phyloP scores from a whole-genome alignment of 2,797 vertebrate genomes.

The Cirrhinus mrigala region DNA sequence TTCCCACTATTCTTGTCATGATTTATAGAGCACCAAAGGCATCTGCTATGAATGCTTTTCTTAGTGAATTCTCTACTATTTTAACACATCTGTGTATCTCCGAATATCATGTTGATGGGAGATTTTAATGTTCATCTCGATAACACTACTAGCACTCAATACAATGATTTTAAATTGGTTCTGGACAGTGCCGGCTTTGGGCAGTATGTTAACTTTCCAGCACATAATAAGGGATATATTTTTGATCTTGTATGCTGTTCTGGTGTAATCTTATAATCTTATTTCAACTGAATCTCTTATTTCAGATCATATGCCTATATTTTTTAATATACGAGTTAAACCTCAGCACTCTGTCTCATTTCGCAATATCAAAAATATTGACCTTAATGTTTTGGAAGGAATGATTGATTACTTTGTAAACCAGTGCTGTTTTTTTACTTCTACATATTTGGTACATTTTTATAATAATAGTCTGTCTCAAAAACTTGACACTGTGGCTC shows the following conservation, averaged over 20 bases:
- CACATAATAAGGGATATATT: background rate
- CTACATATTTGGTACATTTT: background rate
- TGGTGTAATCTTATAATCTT: background rate
- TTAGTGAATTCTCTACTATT: no score
- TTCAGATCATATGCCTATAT: background rate
- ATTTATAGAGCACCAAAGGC: no score
- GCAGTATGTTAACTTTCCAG: background rate
- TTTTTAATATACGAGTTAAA: background rate
- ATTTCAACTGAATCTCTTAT: background rate
- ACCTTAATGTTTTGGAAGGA: background rate
- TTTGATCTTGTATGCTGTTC: background rate
- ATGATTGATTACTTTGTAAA: background rate
- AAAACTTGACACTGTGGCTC: background rate
- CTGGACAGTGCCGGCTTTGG: background rate
- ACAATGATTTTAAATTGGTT: background rate
- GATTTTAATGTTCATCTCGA: constrained; percentile 9
- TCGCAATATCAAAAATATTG: background rate
- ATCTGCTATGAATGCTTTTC: no score
- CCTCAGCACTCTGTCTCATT: background rate
- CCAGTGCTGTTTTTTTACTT: no score
- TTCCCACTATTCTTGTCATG: no score
- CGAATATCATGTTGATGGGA: no score
- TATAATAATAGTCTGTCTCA: no score
- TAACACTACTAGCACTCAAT: background rate
- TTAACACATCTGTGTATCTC: no score